Evolutionary conservation across 2,113 vertebrate species (phyloP), one percentile per base, ranked within the genome.

Genomic region (Hydrochoerus hydrochaeris): DNA sequence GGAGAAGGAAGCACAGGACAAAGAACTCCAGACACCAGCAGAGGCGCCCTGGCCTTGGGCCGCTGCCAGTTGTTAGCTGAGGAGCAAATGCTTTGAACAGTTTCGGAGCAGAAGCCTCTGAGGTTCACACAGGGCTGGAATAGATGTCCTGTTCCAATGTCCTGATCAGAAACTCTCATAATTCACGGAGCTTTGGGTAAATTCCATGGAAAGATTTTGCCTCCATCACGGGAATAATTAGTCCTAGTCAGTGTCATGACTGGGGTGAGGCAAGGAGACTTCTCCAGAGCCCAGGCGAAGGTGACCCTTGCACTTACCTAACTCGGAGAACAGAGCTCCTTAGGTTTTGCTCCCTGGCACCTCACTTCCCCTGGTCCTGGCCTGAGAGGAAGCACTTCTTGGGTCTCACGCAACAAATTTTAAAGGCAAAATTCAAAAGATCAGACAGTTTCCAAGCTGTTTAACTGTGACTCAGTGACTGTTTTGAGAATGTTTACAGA

Each of bases 261-360:
- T 0, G 20, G 65, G 30, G 13, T 2, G 14, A 58, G 60, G 28
- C 13, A 16, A 17, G 8, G 44, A 77, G 73, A 49, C 17, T 41
- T 82, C 17, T 20, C 13, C 3, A 4, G 77, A n/a, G 19, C 14
- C 10, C 2, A 32, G 14, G 5, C 5, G 1, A 38, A 8, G 77
- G 46, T 2, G 26, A n/a, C 26, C 9, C 41, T n/a, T 26, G 32
- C n/a, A 0, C 12, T 3, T 2, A 17, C 0, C 1, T 30, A 38
- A 38, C 32, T n/a, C 32, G 62, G 24, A 46, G 58, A 41, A 91
- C 1, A 30, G 60, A 12, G 10, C 35, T 46, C 49, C 88, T 58
- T 17, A 0, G 2, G 19, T 35, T 52, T 12, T 38, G 22, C 5
- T 28, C 7, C 13, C 28, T 12, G 58, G 8, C 32, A 30, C 63